Evolutionary conservation across 2,797 vertebrate genomes (phyloP).

Genomic region (Masticophis lateralis): DNA sequence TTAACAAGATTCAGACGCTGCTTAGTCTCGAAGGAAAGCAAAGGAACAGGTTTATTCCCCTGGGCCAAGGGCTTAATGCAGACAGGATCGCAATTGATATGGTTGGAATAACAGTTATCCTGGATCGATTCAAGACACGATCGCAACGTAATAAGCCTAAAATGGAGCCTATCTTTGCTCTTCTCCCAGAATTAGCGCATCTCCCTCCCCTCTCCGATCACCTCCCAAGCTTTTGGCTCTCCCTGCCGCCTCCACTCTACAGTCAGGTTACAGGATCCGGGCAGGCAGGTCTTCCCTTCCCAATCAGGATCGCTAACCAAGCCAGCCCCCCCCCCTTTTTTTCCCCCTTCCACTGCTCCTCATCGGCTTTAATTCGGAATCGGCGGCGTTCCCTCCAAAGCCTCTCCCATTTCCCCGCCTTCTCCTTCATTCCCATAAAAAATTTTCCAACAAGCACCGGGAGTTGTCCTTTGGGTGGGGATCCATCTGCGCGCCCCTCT

Average conservation of each 20-base stretch:
- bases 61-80: neutral
- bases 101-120: neutral
- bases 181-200: neutral
- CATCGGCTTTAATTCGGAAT: neutral
- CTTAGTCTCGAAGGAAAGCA: neutral
- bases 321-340: rapidly evolving
- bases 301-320: neutral
- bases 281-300: neutral
- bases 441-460: neutral
- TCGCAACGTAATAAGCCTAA: neutral
- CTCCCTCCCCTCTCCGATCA: neutral
- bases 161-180: neutral
- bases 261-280: neutral
- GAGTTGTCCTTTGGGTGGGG: neutral
- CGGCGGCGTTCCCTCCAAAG: neutral
- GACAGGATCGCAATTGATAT: neutral
- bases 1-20: neutral
- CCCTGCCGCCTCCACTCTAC: neutral
- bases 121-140: too few species aligned
- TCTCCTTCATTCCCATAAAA: neutral
- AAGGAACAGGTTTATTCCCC: neutral
- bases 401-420: neutral
- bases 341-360: neutral
- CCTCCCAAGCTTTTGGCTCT: neutral
- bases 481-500: neutral